These are phyloP conservation scores for Polia nebulosa DNA, from an alignment of 2,888 invertebrate species.

Conservation along the genomic window DNA sequence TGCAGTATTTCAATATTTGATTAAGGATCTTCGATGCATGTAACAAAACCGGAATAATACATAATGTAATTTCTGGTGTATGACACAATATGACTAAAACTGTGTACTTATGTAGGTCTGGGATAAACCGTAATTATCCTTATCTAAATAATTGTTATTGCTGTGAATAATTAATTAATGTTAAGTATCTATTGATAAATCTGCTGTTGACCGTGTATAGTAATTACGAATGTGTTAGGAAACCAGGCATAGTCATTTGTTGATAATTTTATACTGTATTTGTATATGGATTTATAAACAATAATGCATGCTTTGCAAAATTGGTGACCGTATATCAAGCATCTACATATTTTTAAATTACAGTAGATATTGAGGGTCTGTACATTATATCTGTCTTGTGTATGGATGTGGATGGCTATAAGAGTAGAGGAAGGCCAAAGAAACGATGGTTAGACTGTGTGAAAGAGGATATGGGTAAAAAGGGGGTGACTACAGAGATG, in stretches of 20 bases:
- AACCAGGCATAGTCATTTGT: slow-evolving; percentile 25
- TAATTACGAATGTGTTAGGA: slow-evolving; percentile 30
- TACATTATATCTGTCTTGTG: no score
- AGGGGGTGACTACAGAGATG: no score
- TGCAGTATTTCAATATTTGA: slow-evolving; percentile 55
- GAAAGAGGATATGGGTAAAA: no score
- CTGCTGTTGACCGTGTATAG: slow-evolving; percentile 18
- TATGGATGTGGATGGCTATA: no score
- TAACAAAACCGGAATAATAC: not conserved
- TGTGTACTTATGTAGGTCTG: slow-evolving; percentile 50
- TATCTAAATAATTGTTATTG: slow-evolving; percentile 41
- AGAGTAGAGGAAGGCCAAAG: no score
- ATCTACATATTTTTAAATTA: not conserved
- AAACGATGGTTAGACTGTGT: no score
- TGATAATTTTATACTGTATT: slow-evolving; percentile 14
- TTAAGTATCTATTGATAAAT: slow-evolving; percentile 46
- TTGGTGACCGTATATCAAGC: not conserved
- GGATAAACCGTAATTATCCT: slow-evolving; percentile 43
- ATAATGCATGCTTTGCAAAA: slow-evolving; percentile 13
- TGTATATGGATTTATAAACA: not conserved
- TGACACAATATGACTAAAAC: slow-evolving; percentile 27
- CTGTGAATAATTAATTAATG: slow-evolving; percentile 46
- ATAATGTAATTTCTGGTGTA: slow-evolving; percentile 4
- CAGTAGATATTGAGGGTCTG: no score
- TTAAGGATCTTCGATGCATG: slow-evolving; percentile 31